Base-by-base conservation (phyloP, 1,140 invertebrate species). In the Orius insidiosus region DNA sequence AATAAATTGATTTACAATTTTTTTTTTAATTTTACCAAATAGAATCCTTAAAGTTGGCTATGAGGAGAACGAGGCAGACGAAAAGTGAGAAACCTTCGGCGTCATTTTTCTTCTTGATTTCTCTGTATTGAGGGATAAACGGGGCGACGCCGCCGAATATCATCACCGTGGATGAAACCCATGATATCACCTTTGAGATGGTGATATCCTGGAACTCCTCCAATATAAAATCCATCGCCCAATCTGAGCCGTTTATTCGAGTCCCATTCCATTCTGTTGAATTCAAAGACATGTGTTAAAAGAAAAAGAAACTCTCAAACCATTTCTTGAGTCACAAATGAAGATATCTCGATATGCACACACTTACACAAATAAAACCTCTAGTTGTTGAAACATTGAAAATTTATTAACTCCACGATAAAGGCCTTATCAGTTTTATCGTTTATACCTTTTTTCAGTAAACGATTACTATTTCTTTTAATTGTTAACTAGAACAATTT, bases 11-110 rank as follows among this genome's bases (percentile, higher is more conserved):
- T 24, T 4, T 24, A 24, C 3, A 24, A 19, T 13, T 19, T 42
- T 42, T 13, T 19, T 39, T 14, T 13, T 24, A 51, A 51, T 71
- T 76, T 72, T 70, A 98, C 95, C 95, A 98, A 98, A 98, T 48
- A 95, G 68, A 60, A 98, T 97, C 55, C 95, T 75, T 37, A 98
- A 70, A 45, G 61, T 98, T 98, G 33, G 95, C 94, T 59, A 97
- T 73, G 30, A 98, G 68, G 14, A 98, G 71, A 3, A 89, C 82
- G 31, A 98, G 68, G 60, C 95, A 98, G 33, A 98, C 95, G 60
- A 92, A 89, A 3, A 94, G 68, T 0, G 93, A 97, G 67, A 98
- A 98, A 3, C 95, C 95, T 56, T 88, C 87, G 13, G 88, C 78
- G 67, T 95, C 88, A 60, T 87, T 77, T n/a, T 83, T 86, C 54